phyloP scores from a whole-genome alignment of 1,140 invertebrate genomes.

The Drosophila truncata region DNA sequence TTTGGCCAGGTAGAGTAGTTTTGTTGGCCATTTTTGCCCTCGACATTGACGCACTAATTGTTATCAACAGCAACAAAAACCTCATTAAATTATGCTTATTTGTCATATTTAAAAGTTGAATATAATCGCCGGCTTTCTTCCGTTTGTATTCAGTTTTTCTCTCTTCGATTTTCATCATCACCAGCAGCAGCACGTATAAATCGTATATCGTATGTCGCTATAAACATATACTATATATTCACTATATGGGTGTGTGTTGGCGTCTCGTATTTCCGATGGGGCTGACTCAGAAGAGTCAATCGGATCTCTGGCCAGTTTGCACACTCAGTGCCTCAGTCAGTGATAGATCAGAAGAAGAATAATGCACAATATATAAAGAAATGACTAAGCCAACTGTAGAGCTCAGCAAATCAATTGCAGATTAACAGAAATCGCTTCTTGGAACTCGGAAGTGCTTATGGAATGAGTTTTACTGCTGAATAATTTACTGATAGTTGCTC shows the following conservation, averaged over 20 bases:
- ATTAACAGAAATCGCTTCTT: conserved; percentile 17
- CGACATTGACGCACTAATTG: conserved; percentile 75
- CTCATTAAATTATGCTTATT: conserved; percentile 68
- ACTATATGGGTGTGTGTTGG: conserved; percentile 8
- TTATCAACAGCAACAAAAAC: conserved; percentile 27
- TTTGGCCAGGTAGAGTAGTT: conserved; percentile 13
- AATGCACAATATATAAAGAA: background rate
- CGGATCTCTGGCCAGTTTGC: conserved; percentile 7
- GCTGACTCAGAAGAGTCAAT: conserved; percentile 56
- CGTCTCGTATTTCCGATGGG: conserved; percentile 57
- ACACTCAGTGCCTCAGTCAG: conserved; percentile 3
- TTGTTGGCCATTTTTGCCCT: conserved; percentile 40
- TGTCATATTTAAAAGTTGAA: conserved; percentile 55
- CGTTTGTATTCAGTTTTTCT: conserved; percentile 10
- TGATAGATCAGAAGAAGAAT: conserved; percentile 14
- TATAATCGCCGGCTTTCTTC: conserved; percentile 32
- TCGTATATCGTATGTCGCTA: conserved; percentile 54
- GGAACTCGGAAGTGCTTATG: conserved; percentile 22
- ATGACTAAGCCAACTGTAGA: conserved; percentile 18
- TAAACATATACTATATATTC: background rate
- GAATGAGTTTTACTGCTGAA: background rate
- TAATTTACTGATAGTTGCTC: background rate
- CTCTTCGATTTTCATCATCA: conserved; percentile 12
- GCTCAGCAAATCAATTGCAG: conserved; percentile 20
- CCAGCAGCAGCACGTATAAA: conserved; percentile 1